Evolutionary conservation across 1,140 invertebrate species (phyloP).

Genomic region (Drosophila takahashii): DNA sequence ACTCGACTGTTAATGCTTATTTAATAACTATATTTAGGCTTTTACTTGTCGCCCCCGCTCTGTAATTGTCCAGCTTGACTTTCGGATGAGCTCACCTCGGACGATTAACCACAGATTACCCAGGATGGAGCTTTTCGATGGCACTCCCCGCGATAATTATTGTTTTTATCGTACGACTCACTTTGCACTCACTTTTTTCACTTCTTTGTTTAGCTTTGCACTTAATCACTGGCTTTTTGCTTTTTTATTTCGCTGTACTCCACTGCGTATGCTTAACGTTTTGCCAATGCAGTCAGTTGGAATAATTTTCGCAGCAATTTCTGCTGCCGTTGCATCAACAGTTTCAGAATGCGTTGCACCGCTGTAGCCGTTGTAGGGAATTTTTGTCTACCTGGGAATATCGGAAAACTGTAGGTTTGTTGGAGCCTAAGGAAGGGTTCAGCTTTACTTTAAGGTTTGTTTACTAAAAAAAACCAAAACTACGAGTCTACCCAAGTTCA

Average conservation of each 20-base stretch:
- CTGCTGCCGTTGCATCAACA: constrained; percentile 84
- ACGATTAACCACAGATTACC: constrained; percentile 82
- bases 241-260: constrained; percentile 4
- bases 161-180: constrained; percentile 5
- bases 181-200: constrained; percentile 7
- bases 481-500: too few species aligned
- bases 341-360: constrained; percentile 81
- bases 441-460: constrained; percentile 35
- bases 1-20: constrained; percentile 45
- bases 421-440: too few species aligned
- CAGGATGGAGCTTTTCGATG: constrained; percentile 70
- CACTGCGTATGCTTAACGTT: constrained; percentile 64
- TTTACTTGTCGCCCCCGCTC: constrained; percentile 7
- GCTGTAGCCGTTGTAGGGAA: constrained; percentile 82
- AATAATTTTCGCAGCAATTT: constrained; percentile 79
- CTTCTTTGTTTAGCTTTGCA: constrained; percentile 14
- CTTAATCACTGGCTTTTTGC: constrained; percentile 6
- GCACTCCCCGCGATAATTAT: constrained; percentile 34
- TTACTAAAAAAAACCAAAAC: constrained; percentile 11
- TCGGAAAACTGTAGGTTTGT: too few species aligned
- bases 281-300: constrained; percentile 69
- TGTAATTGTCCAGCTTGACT: background rate
- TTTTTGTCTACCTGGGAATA: constrained; percentile 49
- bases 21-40: constrained; percentile 68
- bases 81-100: constrained; percentile 67